Base-by-base conservation (phyloP, 1,140 invertebrate species). In the Nasonia longicornis region DNA sequence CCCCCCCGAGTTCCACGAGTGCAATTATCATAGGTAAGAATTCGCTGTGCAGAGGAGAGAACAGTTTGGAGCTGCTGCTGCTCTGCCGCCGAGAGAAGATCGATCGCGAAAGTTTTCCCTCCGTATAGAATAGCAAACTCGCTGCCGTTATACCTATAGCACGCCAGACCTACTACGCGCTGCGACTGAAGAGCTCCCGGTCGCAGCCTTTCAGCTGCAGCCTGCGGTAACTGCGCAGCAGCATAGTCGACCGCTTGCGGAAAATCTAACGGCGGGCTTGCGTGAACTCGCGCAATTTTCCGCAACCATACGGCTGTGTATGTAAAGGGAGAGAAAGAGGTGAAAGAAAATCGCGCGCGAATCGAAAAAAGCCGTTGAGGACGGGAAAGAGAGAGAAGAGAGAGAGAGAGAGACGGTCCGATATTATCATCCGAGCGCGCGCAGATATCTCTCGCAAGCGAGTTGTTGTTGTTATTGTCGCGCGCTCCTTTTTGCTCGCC, bases 401-500 rank as follows among this genome's bases (percentile, higher is more conserved):
- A 29, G 64, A 11, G 6, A 67, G 26, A 67, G 64, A n/a, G 26
- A 29, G 52, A 71, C 6, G 20, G 26, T 16, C 69, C 29, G 35
- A 71, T 38, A n/a, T 14, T 22, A 22, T 29, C 7, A 22, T 29
- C 7, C 67, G 31, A n/a, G 14, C 67, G 29, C 67, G 7, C 31
- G 16, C 31, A 29, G 22, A 31, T 31, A 70, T 26, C 29, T 12
- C 66, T 67, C 67, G 67, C 67, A 29, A 26, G 26, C 66, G 31
- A 16, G 14, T 29, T 35, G n/a, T 70, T 70, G 11, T 70, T 35
- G 26, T 31, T 70, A 29, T 70, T 86, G 85, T 86, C 85, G 83
- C 81, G n/a, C 42, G 42, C 48, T 58, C n/a, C 10, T 35, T 58
- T 58, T 58, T 58, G 52, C 52, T 58, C 52, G 12, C 48, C 48